These are phyloP conservation scores for Lutjanus argentimaculatus DNA, from an alignment of 2,797 vertebrate species.

Conservation along the genomic window DNA sequence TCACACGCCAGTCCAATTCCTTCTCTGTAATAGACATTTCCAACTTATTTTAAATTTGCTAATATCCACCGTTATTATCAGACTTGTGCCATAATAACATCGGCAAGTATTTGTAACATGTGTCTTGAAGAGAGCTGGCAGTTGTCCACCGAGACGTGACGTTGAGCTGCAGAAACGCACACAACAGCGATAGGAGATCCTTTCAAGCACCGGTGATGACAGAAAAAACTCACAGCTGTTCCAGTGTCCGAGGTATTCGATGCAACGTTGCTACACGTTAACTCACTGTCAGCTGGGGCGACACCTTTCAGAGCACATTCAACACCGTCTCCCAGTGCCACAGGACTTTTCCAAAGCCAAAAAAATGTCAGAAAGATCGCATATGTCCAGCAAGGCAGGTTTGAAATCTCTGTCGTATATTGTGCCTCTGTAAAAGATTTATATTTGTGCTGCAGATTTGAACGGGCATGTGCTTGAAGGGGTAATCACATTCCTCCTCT, in stretches of 20 bases:
- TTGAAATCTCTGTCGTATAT: conserved; percentile 33
- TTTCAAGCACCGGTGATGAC: conserved; percentile 34
- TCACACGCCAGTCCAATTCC: conserved; percentile 30
- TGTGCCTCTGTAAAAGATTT: conserved; percentile 52
- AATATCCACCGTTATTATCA: conserved; percentile 9
- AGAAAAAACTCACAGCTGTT: conserved; percentile 55
- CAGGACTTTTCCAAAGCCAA: conserved; percentile 22
- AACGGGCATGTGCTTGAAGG: conserved; percentile 63
- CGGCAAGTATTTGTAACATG: conserved; percentile 32
- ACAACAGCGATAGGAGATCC: conserved; percentile 10
- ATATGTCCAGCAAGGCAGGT: conserved; percentile 44
- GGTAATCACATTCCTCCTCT: conserved; percentile 37
- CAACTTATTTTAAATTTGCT: conserved; percentile 19
- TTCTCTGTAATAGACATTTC: conserved; percentile 24
- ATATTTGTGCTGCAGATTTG: conserved; percentile 65
- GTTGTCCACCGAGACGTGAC: conserved; percentile 30
- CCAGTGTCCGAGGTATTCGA: conserved; percentile 60
- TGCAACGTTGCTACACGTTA: conserved; percentile 49
- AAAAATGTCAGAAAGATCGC: conserved; percentile 27
- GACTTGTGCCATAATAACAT: conserved; percentile 49
- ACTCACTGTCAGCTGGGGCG: conserved; percentile 44
- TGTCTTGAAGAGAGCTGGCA: conserved; percentile 53
- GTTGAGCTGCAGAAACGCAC: conserved; percentile 14
- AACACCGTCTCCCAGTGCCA: conserved; percentile 36
- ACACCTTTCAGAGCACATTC: conserved; percentile 38